Base-by-base conservation (phyloP, 2,113 vertebrate species). In the Athene noctua region DNA sequence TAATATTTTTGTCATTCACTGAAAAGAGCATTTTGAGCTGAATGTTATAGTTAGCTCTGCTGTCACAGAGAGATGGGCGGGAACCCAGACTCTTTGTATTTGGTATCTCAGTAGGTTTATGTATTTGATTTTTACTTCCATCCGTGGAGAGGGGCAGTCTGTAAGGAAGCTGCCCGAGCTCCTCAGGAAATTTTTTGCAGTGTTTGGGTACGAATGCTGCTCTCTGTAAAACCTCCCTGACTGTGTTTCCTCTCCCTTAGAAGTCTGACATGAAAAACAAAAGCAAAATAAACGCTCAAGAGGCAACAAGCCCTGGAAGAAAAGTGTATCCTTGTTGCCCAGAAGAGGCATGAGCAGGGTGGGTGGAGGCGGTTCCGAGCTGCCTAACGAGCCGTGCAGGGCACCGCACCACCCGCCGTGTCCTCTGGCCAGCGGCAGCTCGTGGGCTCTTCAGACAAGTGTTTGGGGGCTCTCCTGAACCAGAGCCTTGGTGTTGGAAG, bases 311-410 rank as follows among this genome's bases (percentile, higher is more conserved):
- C 3, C 11, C 19, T 7, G 55, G 47, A 54, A 81, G 59, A 20
- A 30, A 19, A 57, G 59, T 0, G 0, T 14, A 6, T 13, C n/a
- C 21, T 30, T 26, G 49, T 17, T 7, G 7, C 34, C 26, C 6
- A 40, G 71, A 10, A 6, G 23, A 25, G 57, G 36, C 3, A 1
- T 7, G 7, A 9, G 4, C 1, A 1, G 29, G 4, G 4, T 12
- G 0, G 0, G 59, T 6, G 55, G 11, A 6, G 59, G 72, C 8
- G 3, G 52, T 21, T 32, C 9, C 6, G 25, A 16, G 21, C 25
- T 2, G 1, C 11, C 1, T 6, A 18, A 38, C 1, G 1, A 20
- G 36, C 40, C 0, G 0, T 13, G n/a, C 71, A 4, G 19, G 73
- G 54, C 46, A 11, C 40, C 40, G 40, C 38, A 6, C 9, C 23